These are phyloP conservation scores for Antrozous pallidus DNA, from an alignment of 2,797 vertebrate species.

Conservation along the genomic window DNA sequence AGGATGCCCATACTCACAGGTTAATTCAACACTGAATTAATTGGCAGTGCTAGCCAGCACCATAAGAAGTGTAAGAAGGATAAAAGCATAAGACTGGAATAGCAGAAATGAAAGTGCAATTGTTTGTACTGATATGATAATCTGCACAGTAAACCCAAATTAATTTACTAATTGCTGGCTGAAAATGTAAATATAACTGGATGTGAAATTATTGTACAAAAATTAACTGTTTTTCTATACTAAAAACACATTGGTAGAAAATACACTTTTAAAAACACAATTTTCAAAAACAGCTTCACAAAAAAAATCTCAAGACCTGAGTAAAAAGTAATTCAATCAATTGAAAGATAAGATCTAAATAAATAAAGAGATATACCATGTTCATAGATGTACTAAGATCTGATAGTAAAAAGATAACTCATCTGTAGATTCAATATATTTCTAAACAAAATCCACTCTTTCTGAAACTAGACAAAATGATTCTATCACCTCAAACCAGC, in stretches of 20 bases:
- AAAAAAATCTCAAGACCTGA: constrained; percentile 10
- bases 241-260: not conserved
- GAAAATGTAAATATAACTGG: not conserved
- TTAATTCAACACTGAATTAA: not conserved
- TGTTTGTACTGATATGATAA: not conserved
- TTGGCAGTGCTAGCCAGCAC: not conserved
- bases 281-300: not conserved
- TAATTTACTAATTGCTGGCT: not conserved
- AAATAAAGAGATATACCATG: constrained; percentile 48
- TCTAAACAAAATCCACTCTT: constrained; percentile 28
- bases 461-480: not conserved
- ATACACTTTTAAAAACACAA: not conserved
- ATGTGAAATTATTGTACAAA: not conserved
- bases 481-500: not conserved
- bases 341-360: constrained; percentile 38
- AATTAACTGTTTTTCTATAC: not conserved
- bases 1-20: not conserved
- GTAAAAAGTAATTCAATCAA: constrained; percentile 33
- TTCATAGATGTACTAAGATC: constrained; percentile 49
- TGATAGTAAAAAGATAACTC: not conserved
- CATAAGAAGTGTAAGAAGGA: not conserved
- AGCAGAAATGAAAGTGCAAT: not conserved
- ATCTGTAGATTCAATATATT: not conserved
- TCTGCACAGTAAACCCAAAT: not conserved
- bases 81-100: not conserved